Conservation (phyloP, 35 echinoderm and acorn worm genomes). For the Apostichopus japonicus region DNA sequence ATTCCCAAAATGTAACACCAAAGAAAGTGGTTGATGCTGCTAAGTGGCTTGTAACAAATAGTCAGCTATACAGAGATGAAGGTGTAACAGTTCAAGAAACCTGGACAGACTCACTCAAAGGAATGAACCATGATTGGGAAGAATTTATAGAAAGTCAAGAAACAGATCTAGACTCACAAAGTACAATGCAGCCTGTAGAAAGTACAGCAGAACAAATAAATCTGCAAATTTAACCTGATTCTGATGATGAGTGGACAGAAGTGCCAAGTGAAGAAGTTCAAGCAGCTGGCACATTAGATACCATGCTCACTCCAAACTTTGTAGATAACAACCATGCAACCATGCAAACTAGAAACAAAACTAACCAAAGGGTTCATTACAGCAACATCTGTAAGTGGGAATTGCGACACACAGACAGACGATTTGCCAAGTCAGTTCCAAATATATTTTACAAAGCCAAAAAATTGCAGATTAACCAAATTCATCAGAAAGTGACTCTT, state of each 20-base stretch:
- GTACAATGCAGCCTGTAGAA: background rate
- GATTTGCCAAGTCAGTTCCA: constrained; percentile 44
- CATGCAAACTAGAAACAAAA: background rate
- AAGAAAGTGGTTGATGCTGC: constrained; percentile 53
- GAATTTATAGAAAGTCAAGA: constrained; percentile 27
- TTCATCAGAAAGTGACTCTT: constrained; percentile 13
- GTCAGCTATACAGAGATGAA: constrained; percentile 51
- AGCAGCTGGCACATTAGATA: background rate
- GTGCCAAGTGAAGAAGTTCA: background rate
- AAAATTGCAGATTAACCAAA: constrained; percentile 35
- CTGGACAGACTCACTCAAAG: background rate
- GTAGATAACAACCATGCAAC: constrained; percentile 18
- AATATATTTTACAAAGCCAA: constrained; percentile 48
- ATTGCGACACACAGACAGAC: constrained; percentile 47
- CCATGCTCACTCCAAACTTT: constrained; percentile 9
- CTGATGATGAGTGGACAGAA: constrained; percentile 18
- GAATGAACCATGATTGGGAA: constrained; percentile 15
- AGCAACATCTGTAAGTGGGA: constrained; percentile 39
- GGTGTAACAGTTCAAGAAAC: background rate
- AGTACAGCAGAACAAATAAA: background rate
- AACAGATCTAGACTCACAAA: background rate
- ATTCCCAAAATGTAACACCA: constrained; percentile 43
- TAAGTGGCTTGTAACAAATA: constrained; percentile 50
- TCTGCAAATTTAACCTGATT: background rate
- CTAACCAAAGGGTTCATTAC: constrained; percentile 2